phyloP scores from a whole-genome alignment of 1,140 invertebrate species.

The Harlomillsia oculata region DNA sequence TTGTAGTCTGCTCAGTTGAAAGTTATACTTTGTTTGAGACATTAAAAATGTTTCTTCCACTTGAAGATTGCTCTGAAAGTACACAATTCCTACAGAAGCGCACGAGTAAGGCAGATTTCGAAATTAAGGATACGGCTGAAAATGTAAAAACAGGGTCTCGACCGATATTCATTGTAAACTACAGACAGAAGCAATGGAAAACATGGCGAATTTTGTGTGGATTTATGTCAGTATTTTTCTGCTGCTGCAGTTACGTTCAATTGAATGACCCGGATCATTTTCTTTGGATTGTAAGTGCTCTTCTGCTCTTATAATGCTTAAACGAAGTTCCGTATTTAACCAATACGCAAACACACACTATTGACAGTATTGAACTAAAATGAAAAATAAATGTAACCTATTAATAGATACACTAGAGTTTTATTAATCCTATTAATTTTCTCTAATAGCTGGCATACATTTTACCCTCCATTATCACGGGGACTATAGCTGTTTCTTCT shows the following conservation, averaged over 20 bases:
- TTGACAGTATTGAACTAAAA: not conserved
- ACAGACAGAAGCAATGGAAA: not conserved
- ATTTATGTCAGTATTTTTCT: constrained; percentile 28
- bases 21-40: too few relatives aligned
- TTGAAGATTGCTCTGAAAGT: too few relatives aligned
- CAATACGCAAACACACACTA: too few relatives aligned
- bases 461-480: constrained; percentile 15
- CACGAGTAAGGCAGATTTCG: too few relatives aligned
- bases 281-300: constrained; percentile 25
- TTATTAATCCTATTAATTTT: not conserved
- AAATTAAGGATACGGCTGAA: too few relatives aligned
- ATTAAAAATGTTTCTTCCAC: too few relatives aligned
- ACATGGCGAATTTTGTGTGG: constrained; percentile 10
- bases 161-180: too few relatives aligned
- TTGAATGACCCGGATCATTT: constrained; percentile 30
- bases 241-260: constrained; percentile 21
- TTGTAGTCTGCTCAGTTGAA: too few relatives aligned
- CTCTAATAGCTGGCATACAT: constrained; percentile 7
- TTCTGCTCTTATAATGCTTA: not conserved
- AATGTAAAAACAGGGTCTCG: too few relatives aligned
- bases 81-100: too few relatives aligned
- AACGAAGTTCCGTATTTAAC: not conserved
- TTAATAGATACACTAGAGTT: not conserved
- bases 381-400: not conserved
- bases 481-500: not conserved